Evolutionary conservation across 2,888 invertebrate species (phyloP).

Genomic region (Euproctis similis): DNA sequence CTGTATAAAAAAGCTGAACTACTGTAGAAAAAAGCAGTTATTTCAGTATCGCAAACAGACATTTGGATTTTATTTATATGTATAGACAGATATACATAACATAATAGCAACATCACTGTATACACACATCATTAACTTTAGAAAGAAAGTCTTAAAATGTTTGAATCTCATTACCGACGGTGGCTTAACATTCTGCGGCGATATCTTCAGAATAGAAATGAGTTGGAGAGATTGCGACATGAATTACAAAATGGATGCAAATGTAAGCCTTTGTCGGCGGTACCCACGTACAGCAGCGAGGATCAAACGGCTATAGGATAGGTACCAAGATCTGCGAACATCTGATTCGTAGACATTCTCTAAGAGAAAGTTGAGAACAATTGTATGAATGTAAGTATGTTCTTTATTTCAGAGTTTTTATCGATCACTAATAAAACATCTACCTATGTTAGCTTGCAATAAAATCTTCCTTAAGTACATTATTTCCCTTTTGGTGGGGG

Average conservation of each 20-base stretch:
- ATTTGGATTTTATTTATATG: slow-evolving; percentile 16
- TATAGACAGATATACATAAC: slow-evolving; percentile 12
- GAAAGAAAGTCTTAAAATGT: slow-evolving; percentile 54
- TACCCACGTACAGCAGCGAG: slow-evolving; percentile 36
- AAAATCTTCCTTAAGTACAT: no score
- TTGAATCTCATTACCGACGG: slow-evolving; percentile 51
- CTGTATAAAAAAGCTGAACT: no score
- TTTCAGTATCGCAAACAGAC: no score
- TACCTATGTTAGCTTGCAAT: no score
- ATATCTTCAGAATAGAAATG: slow-evolving; percentile 60
- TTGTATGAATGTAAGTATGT: no score
- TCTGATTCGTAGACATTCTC: no score
- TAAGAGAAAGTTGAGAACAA: no score
- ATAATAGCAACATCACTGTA: slow-evolving; percentile 19
- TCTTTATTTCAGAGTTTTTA: no score
- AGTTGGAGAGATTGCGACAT: slow-evolving; percentile 52
- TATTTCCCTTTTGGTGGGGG: no score
- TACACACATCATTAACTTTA: slow-evolving; percentile 41
- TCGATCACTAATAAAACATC: no score
- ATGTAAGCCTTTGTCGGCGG: slow-evolving; percentile 60
- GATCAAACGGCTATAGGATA: slow-evolving; percentile 29
- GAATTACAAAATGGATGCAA: slow-evolving; percentile 74
- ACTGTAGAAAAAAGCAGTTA: no score
- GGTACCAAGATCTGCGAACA: no score
- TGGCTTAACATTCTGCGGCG: slow-evolving; percentile 46